Evolutionary conservation across 2,888 invertebrate species (phyloP).

Genomic region (Melikaiella ostensackeni): DNA sequence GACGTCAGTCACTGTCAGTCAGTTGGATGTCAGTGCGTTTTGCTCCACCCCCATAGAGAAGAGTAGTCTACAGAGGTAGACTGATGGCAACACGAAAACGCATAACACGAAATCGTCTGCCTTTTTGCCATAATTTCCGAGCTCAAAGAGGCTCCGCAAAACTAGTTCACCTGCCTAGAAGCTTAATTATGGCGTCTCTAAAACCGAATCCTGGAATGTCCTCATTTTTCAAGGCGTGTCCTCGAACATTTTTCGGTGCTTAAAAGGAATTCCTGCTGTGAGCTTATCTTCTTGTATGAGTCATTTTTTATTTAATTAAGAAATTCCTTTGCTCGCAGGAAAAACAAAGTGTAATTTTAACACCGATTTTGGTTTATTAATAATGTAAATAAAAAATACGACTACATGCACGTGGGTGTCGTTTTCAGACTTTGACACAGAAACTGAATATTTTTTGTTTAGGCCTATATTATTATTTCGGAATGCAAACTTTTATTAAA

Average conservation of each 20-base stretch:
- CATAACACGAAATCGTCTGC: conserved; percentile 59
- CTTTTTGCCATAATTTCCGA: conserved; percentile 45
- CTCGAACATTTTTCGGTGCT: conserved; percentile 7
- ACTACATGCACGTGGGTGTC: too few species aligned
- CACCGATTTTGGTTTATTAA: background rate
- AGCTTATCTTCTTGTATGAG: background rate
- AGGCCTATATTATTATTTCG: too few species aligned
- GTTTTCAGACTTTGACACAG: too few species aligned
- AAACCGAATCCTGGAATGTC: conserved; percentile 35
- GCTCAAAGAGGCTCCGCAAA: conserved; percentile 59
- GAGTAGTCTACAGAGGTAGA: conserved; percentile 39
- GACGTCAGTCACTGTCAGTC: conserved; percentile 72
- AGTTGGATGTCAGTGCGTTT: conserved; percentile 51
- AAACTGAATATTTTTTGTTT: too few species aligned
- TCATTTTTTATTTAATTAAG: background rate
- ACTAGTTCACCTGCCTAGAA: conserved; percentile 55
- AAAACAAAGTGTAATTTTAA: background rate
- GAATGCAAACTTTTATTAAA: too few species aligned
- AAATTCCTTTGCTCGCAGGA: background rate
- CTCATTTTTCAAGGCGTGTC: conserved; percentile 11
- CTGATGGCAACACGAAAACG: conserved; percentile 57
- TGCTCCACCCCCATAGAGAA: conserved; percentile 57
- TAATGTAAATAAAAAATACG: too few species aligned
- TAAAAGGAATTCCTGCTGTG: background rate
- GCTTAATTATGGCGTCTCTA: conserved; percentile 64